A percentile compares a stretch with the other conserved stretches of the same genome.
phyloP scores from a whole-genome alignment of 2,888 invertebrate genomes.

The Ceratothoa steindachneri region DNA sequence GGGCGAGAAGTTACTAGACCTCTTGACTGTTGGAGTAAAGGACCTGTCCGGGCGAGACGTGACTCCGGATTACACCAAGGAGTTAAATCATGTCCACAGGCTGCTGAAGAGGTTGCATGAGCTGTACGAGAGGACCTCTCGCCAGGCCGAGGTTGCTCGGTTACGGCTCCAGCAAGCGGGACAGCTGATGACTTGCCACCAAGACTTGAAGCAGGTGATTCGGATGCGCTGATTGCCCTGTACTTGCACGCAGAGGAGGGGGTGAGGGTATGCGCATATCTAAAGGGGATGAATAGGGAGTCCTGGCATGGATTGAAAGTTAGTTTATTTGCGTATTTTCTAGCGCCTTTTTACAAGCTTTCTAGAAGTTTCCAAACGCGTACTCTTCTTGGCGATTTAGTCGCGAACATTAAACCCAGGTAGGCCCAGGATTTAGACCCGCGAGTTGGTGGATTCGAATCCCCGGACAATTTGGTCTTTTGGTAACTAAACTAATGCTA shows the following conservation, averaged over 20 bases:
- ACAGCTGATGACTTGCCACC: conserved; percentile 70
- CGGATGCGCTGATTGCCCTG: too few relatives aligned
- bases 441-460: too few relatives aligned
- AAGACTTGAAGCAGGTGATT: conserved; percentile 68
- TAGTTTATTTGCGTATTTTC: neutral
- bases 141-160: conserved; percentile 66
- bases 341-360: neutral
- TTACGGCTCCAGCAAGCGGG: conserved; percentile 72
- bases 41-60: conserved; percentile 69
- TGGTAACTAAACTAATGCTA: too few relatives aligned
- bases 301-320: neutral
- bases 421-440: too few relatives aligned
- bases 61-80: conserved; percentile 63
- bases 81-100: conserved; percentile 67
- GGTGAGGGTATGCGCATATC: too few relatives aligned
- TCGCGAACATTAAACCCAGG: too few relatives aligned
- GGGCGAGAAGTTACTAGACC: conserved; percentile 72
- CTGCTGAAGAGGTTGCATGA: conserved; percentile 60
- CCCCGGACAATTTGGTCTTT: too few relatives aligned
- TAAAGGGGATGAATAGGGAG: too few relatives aligned
- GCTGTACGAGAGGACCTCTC: conserved; percentile 35
- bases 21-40: conserved; percentile 72
- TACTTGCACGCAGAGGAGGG: too few relatives aligned
- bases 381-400: too few relatives aligned
- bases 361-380: too few relatives aligned